Evolutionary conservation across 2,113 vertebrate genomes (phyloP), one percentile per base, ranked within the genome.

Genomic region (Prochilodus magdalenae): DNA sequence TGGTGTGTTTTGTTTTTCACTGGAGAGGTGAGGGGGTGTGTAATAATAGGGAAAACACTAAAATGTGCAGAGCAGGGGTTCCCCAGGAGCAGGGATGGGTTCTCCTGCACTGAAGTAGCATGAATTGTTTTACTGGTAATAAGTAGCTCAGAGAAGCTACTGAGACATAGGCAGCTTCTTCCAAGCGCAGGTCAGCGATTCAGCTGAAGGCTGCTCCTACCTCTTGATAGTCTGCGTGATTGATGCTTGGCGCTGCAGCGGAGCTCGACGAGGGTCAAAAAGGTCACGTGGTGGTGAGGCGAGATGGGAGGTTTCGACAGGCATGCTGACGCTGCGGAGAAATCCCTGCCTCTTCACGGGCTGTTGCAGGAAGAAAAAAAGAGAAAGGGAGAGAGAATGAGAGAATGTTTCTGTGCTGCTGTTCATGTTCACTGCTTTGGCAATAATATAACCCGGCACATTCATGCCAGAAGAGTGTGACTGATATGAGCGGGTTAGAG

Each of bases 211-310:
- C 44, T 36, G 49, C 29, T 5, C 80, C 90, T 92, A 99, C 97
- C 98, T 99, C 92, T 94, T 97, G 90, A 99, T 99, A 88, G 97
- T 98, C 93, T 99, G 98, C 13, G 97, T 99, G 93, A 99, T 99
- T 33, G 98, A 99, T 12, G 94, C 95, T 92, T 98, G 98, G 22
- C 97, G 95, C 74, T 98, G 97, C 73, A 99, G 91, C 57, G 84
- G 91, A 0, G 94, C 93, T 79, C 97, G 93, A 40, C 96, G 90
- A 1, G 73, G 88, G 71, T 96, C 96, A 0, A 93, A 89, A 53
- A 91, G 49, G 80, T 94, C 93, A 0, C 92, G 91, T 6, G 91
- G 92, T 12, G 96, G 94, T 0, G 97, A 96, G 7, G 95, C 93
- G 75, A 95, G 86, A 0, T 93, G 96, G 62, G 91, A 94, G 1